Percentiles rank a stretch among this genome's conserved stretches.
These are phyloP conservation scores for Gortyna flavago DNA, from an alignment of 2,888 invertebrate species.

Conservation along the genomic window DNA sequence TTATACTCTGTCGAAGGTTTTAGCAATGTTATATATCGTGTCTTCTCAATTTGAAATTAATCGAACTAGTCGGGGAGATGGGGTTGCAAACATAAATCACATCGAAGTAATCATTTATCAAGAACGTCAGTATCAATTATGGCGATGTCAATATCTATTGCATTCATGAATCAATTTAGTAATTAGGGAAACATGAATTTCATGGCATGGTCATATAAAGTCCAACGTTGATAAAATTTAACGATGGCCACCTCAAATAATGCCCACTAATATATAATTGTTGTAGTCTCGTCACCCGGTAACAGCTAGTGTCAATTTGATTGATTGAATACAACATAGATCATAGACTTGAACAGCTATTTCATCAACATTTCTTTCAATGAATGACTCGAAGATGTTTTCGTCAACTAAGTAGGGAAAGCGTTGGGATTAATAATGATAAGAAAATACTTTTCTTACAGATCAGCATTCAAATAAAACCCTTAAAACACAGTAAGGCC, in stretches of 20 bases:
- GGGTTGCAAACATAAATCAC: conserved; percentile 34
- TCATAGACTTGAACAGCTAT: not conserved
- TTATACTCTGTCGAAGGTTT: not conserved
- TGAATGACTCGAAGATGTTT: not conserved
- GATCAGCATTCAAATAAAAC: conserved; percentile 43
- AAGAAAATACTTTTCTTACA: conserved; percentile 3
- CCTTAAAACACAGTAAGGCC: conserved; percentile 24
- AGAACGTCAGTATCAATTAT: conserved; percentile 43
- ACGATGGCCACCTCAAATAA: not conserved
- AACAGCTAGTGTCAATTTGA: not conserved
- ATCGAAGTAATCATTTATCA: conserved; percentile 31
- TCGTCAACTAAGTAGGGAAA: not conserved
- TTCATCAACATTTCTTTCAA: not conserved
- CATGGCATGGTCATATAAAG: not conserved
- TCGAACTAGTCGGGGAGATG: conserved; percentile 16
- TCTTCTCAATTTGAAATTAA: conserved; percentile 30
- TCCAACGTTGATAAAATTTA: not conserved
- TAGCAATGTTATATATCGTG: not conserved
- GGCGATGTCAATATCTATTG: conserved; percentile 45
- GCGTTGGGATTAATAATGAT: not conserved
- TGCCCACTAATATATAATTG: not conserved
- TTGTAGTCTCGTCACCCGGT: not conserved
- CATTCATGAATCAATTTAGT: conserved; percentile 50
- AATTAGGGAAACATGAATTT: conserved; percentile 18
- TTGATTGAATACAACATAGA: not conserved